Evolutionary conservation across 2,113 vertebrate species (phyloP), one percentile per base, ranked within the genome.

Genomic region (Phrynocephalus versicolor): DNA sequence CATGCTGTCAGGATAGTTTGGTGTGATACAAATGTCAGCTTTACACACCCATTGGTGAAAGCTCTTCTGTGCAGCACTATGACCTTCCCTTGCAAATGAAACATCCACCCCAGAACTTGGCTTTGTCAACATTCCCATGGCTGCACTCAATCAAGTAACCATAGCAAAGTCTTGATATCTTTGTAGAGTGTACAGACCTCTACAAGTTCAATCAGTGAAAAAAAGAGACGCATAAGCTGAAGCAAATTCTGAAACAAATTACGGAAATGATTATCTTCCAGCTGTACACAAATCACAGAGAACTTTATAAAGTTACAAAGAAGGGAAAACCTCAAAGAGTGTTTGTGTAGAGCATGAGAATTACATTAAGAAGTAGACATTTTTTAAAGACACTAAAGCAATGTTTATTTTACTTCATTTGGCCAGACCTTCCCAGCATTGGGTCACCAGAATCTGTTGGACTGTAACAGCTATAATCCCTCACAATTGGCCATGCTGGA

Each of bases 81-180:
- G 25, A 70, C 37, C 33, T 79, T 79, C n/a, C 55, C 21, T 19
- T 70, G 78, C 78, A 82, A 88, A 82, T 72, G n/a, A 15, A 85
- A 78, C 39, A 71, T 81, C 41, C 33, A 12, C 57, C 67, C 51
- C 35, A 82, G 27, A 85, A 65, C 25, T 64, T 78, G 57, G 57
- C 73, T 74, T 64, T 41, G 21, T 78, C 23, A 85, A 58, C 58
- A 57, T 65, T 82, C 65, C 73, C 79, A 35, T 57, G 73, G 33
- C 83, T 88, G 45, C 9, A 79, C 64, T 78, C 55, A 85, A 55
- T 75, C 57, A 62, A 82, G 81, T 83, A 83, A 87, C 86, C 74
- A 83, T 60, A 88, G 78, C 71, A 88, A 85, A 88, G 23, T 6
- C 37, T 41, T 69, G 70, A 81, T 84, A 80, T 75, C 37, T 88